phyloP scores from a whole-genome alignment of 2,113 vertebrate genomes.

The Caranx ignobilis region DNA sequence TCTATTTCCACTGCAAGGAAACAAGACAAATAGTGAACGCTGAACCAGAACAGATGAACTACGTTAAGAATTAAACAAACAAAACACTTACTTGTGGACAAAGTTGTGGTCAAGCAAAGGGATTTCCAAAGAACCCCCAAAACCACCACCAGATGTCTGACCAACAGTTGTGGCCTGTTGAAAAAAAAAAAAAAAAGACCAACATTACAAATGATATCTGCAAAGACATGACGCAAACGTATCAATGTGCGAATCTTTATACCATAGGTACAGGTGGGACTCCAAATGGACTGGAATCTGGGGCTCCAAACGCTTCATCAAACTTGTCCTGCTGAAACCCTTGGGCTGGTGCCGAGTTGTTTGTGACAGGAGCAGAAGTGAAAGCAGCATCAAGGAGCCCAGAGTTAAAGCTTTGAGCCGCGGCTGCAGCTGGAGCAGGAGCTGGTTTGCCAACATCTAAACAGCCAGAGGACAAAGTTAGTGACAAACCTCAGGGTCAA shows the following conservation, averaged over 20 bases:
- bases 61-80: neutral
- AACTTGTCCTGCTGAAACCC: conserved; percentile 75
- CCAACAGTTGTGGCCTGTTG: conserved; percentile 56
- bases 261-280: conserved; percentile 78
- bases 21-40: neutral
- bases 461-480: conserved; percentile 28
- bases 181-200: neutral
- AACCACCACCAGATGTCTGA: conserved; percentile 71
- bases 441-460: conserved; percentile 83
- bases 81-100: conserved; percentile 41
- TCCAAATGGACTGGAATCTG: conserved; percentile 77
- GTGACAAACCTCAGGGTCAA: neutral
- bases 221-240: neutral
- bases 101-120: conserved; percentile 87
- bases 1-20: conserved; percentile 49
- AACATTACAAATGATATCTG: neutral
- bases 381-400: conserved; percentile 74
- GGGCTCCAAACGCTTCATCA: conserved; percentile 86
- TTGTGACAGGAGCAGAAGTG: conserved; percentile 45
- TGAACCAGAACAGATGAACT: neutral
- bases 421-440: conserved; percentile 56
- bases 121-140: conserved; percentile 89
- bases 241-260: conserved; percentile 30
- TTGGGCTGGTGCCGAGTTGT: conserved; percentile 40
- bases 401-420: conserved; percentile 42